Evolutionary conservation across 1,140 invertebrate genomes (phyloP), one percentile per base, ranked within the genome.

Genomic region (Mactra quadrangularis): DNA sequence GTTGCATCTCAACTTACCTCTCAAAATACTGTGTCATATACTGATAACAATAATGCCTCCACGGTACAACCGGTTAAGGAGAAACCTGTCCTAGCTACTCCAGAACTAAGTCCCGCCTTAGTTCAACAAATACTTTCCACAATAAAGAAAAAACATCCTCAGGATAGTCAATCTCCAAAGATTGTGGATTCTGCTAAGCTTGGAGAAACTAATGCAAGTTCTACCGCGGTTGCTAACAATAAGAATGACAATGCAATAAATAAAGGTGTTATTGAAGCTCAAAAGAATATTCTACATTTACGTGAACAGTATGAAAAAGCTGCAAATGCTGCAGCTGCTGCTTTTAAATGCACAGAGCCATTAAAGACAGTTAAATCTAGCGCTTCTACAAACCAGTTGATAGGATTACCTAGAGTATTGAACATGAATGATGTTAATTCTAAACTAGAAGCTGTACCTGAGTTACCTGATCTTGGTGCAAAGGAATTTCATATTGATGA

Each of bases 81-180:
- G n/a, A 57, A 57, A 19, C 59, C 47, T 19, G 45, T 70, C 45
- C 2, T 81, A 22, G 29, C 64, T 71, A 35, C 77, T 41, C 77
- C 77, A 15, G 77, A 81, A 71, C 33, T 81, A 15, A 81, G 77
- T 60, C 77, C 77, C 45, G 77, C 77, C n/a, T 25, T 81, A 57
- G 64, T 81, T 35, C 62, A 81, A 25, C 77, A 81, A 31, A 59
- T 81, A 55, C 29, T 71, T 17, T 13, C 64, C 2, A 81, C 64
- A 59, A n/a, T 81, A 2, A 71, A 70, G 29, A 57, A 60, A 47
- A 62, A 27, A 1, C 7, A 17, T 27, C 13, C 22, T n/a, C 38
- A 4, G 25, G 38, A 15, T n/a, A 62, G 22, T 13, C n/a, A 55
- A 27, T 66, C 19, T 19, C 25, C n/a, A 19, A 53, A 52, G 22